Evolutionary conservation across 1,140 invertebrate genomes (phyloP), one percentile per base, ranked within the genome.

Genomic region (Pachyrhynchus sulphureomaculatus): DNA sequence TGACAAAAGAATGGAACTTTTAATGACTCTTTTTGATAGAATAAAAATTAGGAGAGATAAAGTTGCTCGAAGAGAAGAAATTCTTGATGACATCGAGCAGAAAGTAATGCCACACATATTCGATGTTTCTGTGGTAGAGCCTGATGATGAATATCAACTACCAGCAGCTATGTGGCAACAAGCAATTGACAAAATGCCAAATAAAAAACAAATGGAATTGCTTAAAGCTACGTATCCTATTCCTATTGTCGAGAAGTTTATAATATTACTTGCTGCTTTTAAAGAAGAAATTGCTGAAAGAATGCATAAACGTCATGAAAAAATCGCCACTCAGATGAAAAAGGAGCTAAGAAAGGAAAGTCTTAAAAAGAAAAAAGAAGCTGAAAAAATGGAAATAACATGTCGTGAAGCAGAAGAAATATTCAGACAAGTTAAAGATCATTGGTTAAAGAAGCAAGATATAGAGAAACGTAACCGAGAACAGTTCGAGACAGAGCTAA

Each of bases 151-250:
- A 37, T 70, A 67, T 32, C 62, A 69, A 21, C 52, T 73, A 34
- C 73, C 73, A 3, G 53, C 68, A 4, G 68, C 66, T 4, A 74
- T 75, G 74, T 76, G 75, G 75, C 66, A 73, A 45, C 71, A 74
- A 47, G 71, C 66, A 3, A 74, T 75, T 10, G 70, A 72, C 37
- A 68, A 69, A 58, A 62, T 62, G 23, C 74, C 75, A 0, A 57
- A 29, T 6, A 71, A 64, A 42, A 67, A 65, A 41, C 41, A 67
- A 17, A 64, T 76, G 44, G 64, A 65, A 4, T 29, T n/a, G 18
- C 42, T 76, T 18, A 48, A 65, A 21, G 55, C 63, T 6, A 59
- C 5, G 12, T 76, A 76, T 64, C 74, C 75, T 3, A 29, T 65
- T 12, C 56, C 66, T 37, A 29, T 75, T 10, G 64, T 74, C 2